Conservation (phyloP, 2,797 vertebrate genomes). For the Microctenopoma steveboyesi region DNA sequence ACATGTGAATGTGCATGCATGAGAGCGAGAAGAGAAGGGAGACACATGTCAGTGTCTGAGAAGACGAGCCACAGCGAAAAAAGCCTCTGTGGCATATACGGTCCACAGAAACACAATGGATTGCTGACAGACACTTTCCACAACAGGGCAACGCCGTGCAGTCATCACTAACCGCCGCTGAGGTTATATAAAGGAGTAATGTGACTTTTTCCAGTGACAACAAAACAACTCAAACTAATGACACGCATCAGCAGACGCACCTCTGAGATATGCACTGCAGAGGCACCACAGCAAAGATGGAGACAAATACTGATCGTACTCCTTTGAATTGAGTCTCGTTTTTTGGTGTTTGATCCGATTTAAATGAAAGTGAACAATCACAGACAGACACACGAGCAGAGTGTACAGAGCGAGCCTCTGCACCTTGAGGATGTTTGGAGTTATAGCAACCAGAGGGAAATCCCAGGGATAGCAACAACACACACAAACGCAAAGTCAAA, state of each 20-base stretch:
- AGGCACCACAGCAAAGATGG: background rate
- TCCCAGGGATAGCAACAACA: constrained; percentile 42
- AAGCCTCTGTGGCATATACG: constrained; percentile 45
- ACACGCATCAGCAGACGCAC: too few relatives aligned
- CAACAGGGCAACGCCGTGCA: constrained; percentile 48
- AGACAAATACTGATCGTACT: background rate
- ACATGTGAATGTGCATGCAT: constrained; percentile 7
- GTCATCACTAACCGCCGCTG: constrained; percentile 39
- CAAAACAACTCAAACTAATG: background rate
- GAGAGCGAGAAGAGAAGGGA: background rate
- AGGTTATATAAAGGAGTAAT: constrained; percentile 17
- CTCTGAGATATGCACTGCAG: background rate
- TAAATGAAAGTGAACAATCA: constrained; percentile 48
- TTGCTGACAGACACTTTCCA: constrained; percentile 70
- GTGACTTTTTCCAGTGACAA: background rate
- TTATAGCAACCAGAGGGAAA: constrained; percentile 70
- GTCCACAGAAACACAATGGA: constrained; percentile 53
- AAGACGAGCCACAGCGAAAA: constrained; percentile 9
- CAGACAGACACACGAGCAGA: constrained; percentile 16
- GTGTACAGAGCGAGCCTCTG: constrained; percentile 47
- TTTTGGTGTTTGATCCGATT: constrained; percentile 41
- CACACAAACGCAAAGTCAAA: constrained; percentile 37
- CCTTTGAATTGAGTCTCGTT: constrained; percentile 20
- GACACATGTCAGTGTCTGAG: constrained; percentile 23
- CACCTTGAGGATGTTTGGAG: constrained; percentile 60